A percentile compares a stretch with the other conserved stretches of the same genome.
phyloP scores from a whole-genome alignment of 2,113 vertebrate genomes.

The Oreotragus oreotragus region DNA sequence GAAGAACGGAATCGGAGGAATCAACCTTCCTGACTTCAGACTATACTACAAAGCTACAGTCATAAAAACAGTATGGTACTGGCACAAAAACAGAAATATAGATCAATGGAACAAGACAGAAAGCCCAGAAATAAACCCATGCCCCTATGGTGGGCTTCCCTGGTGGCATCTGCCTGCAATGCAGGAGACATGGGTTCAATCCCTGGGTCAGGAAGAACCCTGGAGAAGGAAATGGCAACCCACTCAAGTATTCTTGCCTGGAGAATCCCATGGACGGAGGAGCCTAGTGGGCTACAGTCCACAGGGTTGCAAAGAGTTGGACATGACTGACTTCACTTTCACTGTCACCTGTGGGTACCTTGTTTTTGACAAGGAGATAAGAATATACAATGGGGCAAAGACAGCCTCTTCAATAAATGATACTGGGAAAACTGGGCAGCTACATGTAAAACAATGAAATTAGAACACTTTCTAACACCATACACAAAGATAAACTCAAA shows the following conservation, averaged over 20 bases:
- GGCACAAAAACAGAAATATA: neutral
- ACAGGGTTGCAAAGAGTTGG: accelerated
- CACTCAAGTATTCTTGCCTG: too few species aligned
- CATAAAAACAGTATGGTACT: neutral
- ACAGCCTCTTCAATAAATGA: neutral
- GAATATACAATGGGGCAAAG: neutral
- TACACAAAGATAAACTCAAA: neutral
- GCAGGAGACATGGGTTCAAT: too few species aligned
- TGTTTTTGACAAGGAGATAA: neutral
- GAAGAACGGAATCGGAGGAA: neutral
- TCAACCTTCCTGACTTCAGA: neutral
- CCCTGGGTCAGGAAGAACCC: too few species aligned
- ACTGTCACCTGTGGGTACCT: neutral
- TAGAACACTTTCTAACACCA: neutral
- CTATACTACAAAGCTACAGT: neutral
- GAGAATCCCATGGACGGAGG: too few species aligned
- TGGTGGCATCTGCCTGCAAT: too few species aligned
- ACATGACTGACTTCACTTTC: too few species aligned
- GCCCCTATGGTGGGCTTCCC: neutral
- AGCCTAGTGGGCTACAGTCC: too few species aligned
- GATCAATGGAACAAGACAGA: neutral
- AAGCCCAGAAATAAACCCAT: neutral
- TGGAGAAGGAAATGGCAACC: too few species aligned
- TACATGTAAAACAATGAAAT: neutral
- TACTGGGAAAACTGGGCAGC: neutral